Evolutionary conservation across 2,113 vertebrate species (phyloP).

Genomic region (Gorsachius goisagi): DNA sequence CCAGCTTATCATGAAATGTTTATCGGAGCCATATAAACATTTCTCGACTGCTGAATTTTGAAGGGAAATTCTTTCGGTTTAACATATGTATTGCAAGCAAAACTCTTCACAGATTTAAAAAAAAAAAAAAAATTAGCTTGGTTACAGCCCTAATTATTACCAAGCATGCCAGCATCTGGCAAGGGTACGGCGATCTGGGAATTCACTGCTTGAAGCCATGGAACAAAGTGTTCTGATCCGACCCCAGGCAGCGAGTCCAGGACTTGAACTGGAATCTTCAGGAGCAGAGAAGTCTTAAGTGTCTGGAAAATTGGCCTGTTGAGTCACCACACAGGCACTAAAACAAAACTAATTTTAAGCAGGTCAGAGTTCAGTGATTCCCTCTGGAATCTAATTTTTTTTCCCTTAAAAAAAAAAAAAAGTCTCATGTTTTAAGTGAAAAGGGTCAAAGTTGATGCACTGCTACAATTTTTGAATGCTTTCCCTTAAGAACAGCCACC

Average conservation of each 20-base stretch:
- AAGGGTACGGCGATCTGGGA: slow-evolving; percentile 67
- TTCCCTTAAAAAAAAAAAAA: neutral
- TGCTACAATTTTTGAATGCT: slow-evolving; percentile 80
- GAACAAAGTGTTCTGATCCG: slow-evolving; percentile 79
- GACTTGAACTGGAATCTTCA: slow-evolving; percentile 77
- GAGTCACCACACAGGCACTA: slow-evolving; percentile 79
- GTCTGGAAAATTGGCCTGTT: slow-evolving; percentile 79
- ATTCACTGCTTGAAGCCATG: slow-evolving; percentile 67
- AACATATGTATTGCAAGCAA: slow-evolving; percentile 44
- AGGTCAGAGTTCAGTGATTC: slow-evolving; percentile 83
- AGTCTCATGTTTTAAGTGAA: slow-evolving; percentile 80
- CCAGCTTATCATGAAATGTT: slow-evolving; percentile 71
- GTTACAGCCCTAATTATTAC: slow-evolving; percentile 55
- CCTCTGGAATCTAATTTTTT: slow-evolving; percentile 78
- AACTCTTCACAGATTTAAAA: neutral
- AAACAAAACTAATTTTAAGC: slow-evolving; percentile 86
- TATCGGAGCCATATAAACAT: slow-evolving; percentile 75
- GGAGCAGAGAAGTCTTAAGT: slow-evolving; percentile 76
- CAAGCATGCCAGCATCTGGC: slow-evolving; percentile 76
- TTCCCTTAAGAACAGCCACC: slow-evolving; percentile 80
- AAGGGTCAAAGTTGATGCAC: slow-evolving; percentile 80
- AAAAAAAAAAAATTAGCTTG: slow-evolving; percentile 14
- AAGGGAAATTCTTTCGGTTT: slow-evolving; percentile 53
- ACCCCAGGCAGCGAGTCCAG: slow-evolving; percentile 62
- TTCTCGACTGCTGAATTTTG: slow-evolving; percentile 65